Base-by-base conservation (phyloP, 1,140 invertebrate genomes). In the silkworm (Bombyx mori) region DNA sequence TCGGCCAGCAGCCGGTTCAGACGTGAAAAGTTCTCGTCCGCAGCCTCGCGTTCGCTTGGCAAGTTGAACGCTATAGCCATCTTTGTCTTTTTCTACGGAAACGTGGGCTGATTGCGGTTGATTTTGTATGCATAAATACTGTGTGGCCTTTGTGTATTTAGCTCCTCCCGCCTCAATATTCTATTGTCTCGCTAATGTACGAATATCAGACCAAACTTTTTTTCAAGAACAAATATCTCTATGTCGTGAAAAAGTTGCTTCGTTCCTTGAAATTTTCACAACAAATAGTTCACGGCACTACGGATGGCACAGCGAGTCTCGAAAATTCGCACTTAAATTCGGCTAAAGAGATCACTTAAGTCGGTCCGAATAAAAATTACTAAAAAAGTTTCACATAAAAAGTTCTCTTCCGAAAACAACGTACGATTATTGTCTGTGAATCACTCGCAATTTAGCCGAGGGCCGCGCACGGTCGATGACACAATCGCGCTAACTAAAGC, bases 31-130 rank as follows among this genome's bases (percentile, higher is more conserved):
- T 86, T 83, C 71, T 88, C 88, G 68, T 88, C 88, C 49, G 79
- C 73, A 53, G 84, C 79, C 74, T 89, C 88, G 76, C 84, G 81
- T 65, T 88, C 85, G 63, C 82, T 82, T 62, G 88, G 88, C 66
- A 89, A 69, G 77, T 87, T 87, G 71, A 88, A 89, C 61, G 84
- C 85, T 82, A 88, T 89, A 68, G 88, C 88, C 88, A 89, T 89
- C 73, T 78, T 77, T 79, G 73, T 82, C 78, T 79, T 79, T 82
- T 84, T 77, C 78, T 82, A 77, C 79, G 77, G 71, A 82, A 84
- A 61, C 77, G 73, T 74, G 73, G 73, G 75, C 69, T 78, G 68
- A 74, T 80, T 61, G 70, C 69, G 60, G 76, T 82, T 79, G 78
- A 71, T 84, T 79, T 80, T 75, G 66, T 82, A 82, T 79, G 76